Evolutionary conservation across 1,140 invertebrate genomes (phyloP), one percentile per base, ranked within the genome.

Genomic region (Acromyrmex charruanus): DNA sequence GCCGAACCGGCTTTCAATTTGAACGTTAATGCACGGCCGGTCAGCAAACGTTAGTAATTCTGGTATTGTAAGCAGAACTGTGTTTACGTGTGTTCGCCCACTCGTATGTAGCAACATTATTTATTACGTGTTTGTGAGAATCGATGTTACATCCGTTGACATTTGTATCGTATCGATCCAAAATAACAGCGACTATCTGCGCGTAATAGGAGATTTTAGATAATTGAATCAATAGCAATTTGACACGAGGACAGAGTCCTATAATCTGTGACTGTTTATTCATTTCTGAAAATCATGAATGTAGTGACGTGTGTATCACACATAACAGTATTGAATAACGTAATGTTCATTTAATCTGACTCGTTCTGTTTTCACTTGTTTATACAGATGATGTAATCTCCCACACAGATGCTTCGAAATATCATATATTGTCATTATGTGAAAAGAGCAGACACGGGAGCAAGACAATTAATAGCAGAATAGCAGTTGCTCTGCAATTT

Each of bases 1-100:
- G 68, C 51, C 25, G 25, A 49, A 31, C 68, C 80, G 80, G 80
- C 80, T 84, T 74, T 59, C 35, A 61, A 69, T 74, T 74, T 51
- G 68, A 74, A 74, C 39, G 18, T 21, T 14, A 39, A 49, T 39
- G 35, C 25, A 61, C 18, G 12, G 31, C 18, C 39, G 55, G 25
- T 84, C 4, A 2, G 53, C 25, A 14, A 31, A 14, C 61, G 39
- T 25, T 14, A 2, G 21, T 28, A 31, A 53, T 79, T 51, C 31
- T 49, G 28, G 39, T 31, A 21, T 18, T 39, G 35, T 39, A 39
- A 39, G 35, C 35, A 39, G 6, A 39, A 39, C 35, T 39, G 7
- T 39, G 35, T 39, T 39, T 39, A 9, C 7, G 7, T 39, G 35
- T 39, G 35, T 39, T 39, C 35, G 7, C 35, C 7, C 35, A 21